Percentiles rank a stretch among this genome's conserved stretches.
Evolutionary conservation across 2,888 invertebrate species (phyloP).

Genomic region (Odontothrips loti): DNA sequence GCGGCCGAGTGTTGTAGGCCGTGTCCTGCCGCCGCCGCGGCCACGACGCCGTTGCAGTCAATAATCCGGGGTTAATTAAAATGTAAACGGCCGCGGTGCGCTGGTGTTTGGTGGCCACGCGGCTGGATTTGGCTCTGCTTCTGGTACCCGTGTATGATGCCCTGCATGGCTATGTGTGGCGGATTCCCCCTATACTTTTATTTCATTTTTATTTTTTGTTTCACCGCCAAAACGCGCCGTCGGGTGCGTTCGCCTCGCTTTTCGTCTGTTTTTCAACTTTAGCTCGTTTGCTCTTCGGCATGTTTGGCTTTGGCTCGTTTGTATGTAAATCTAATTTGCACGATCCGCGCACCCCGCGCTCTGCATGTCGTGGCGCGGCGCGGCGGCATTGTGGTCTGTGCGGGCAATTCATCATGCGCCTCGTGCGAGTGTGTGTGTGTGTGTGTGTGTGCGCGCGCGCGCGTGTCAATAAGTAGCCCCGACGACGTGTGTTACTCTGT

Average conservation of each 20-base stretch:
- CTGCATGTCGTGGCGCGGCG: neutral
- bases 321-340: slow-evolving; percentile 23
- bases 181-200: neutral
- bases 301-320: slow-evolving; percentile 22
- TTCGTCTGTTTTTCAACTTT: slow-evolving; percentile 7
- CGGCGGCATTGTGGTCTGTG: neutral
- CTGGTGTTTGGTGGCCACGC: too few relatives aligned
- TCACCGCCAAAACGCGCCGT: neutral
- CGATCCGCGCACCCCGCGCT: neutral
- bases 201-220: neutral
- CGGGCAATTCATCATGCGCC: slow-evolving; percentile 1
- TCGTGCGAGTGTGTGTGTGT: neutral
- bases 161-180: too few relatives aligned
- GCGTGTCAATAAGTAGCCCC: too few relatives aligned
- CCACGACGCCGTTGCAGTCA: too few relatives aligned
- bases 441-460: too few relatives aligned
- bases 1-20: too few relatives aligned
- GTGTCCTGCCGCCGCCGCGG: too few relatives aligned
- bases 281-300: neutral
- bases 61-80: too few relatives aligned
- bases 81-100: too few relatives aligned
- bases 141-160: too few relatives aligned
- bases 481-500: neutral
- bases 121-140: too few relatives aligned
- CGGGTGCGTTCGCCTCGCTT: neutral